Evolutionary conservation across 2,113 vertebrate species (phyloP).

Genomic region (Stigmatopora argus): DNA sequence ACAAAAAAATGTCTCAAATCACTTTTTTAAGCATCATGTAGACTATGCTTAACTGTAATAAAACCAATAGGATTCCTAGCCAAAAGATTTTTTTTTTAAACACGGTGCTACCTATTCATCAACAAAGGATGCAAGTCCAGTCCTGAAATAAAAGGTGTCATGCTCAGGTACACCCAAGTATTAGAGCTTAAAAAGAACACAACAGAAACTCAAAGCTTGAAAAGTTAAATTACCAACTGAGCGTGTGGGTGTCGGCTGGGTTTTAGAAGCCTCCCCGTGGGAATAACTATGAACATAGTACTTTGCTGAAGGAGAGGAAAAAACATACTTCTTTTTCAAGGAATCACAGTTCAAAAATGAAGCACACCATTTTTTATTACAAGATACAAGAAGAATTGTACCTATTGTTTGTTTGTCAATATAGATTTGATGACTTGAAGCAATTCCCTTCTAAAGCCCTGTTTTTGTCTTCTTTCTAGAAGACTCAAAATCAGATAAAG

Average conservation of each 20-base stretch:
- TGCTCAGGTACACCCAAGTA: slow-evolving; percentile 22
- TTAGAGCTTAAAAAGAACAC: slow-evolving; percentile 21
- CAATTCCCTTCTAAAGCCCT: neutral
- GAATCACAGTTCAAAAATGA: slow-evolving; percentile 46
- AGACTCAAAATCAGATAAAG: neutral
- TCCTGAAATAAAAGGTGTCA: slow-evolving; percentile 1
- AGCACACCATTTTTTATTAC: slow-evolving; percentile 33
- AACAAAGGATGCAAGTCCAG: slow-evolving; percentile 6
- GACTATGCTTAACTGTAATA: neutral
- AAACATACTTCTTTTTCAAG: slow-evolving; percentile 33
- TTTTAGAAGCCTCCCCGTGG: slow-evolving; percentile 51
- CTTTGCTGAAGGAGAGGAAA: slow-evolving; percentile 47
- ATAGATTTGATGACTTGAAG: neutral
- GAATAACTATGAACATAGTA: slow-evolving; percentile 47
- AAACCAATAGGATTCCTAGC: neutral
- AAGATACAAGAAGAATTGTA: slow-evolving; percentile 15
- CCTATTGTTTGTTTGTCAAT: slow-evolving; percentile 9
- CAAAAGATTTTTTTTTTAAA: neutral
- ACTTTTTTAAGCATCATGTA: neutral
- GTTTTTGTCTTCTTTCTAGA: neutral
- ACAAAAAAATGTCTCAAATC: no score
- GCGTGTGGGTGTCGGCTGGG: slow-evolving; percentile 61
- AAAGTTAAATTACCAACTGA: slow-evolving; percentile 41
- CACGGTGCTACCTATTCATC: slow-evolving; percentile 13
- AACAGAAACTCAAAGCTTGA: slow-evolving; percentile 23